Evolutionary conservation across 2,888 invertebrate genomes (phyloP), one percentile per base, ranked within the genome.

Genomic region (Euzetes globulus): DNA sequence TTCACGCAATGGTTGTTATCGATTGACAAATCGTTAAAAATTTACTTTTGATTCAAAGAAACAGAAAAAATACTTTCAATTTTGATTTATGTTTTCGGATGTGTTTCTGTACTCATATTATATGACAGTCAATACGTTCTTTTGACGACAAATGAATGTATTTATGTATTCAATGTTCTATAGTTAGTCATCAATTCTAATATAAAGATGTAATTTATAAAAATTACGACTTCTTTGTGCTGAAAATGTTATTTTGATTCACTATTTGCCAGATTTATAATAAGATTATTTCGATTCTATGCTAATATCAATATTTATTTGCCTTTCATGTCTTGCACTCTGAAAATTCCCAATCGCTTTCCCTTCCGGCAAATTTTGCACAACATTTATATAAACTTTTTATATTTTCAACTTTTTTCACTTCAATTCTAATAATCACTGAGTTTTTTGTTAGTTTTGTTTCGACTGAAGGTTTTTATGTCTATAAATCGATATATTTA

Each of bases 241-340:
- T 15, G 15, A 19, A 52, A 52, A n/a, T 52, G n/a, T 4, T 52
- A 52, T 52, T n/a, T n/a, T n/a, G n/a, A n/a, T n/a, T n/a, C n/a
- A 6, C n/a, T 52, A 19, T 52, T 52, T 52, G 19, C 22, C 11
- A 5, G 19, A 60, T 1, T 60, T 11, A 27, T 29, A 60, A 60
- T 29, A 4, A 60, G 7, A 60, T 60, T 29, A 60, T 60, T 55
- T 55, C 19, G 1, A 41, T 41, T 65, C 11, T 25, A n/a, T n/a
- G 17, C 29, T 37, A 65, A 37, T 37, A 65, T 37, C 19, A 41
- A 65, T 65, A 37, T 65, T 65, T 37, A 65, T 65, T n/a, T 60
- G n/a, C 27, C 60, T n/a, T 41, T 65, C 17, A 63, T 33, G 33
- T 29, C 33, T 17, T 63, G 29, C 29, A n/a, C 15, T 65, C 37